A percentile compares a stretch with the other conserved stretches of the same genome.
Evolutionary conservation across 2,888 invertebrate genomes (phyloP).

Genomic region (Orthosia cruda): DNA sequence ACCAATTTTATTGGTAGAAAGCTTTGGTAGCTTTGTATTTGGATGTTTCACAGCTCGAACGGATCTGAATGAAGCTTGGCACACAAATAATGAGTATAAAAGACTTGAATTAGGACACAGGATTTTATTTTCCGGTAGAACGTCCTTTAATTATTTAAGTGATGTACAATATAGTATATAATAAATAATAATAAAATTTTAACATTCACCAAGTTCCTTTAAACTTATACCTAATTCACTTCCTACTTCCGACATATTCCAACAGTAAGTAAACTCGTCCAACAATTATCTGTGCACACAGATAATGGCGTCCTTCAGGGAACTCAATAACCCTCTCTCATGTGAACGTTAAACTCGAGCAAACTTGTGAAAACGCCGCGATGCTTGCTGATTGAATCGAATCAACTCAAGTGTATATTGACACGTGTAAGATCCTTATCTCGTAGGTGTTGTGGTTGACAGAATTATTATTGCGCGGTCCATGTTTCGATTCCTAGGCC

Average conservation of each 20-base stretch:
- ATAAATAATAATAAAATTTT: too few species aligned
- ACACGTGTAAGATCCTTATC: not conserved
- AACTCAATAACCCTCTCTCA: constrained; percentile 37
- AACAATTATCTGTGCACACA: constrained; percentile 10
- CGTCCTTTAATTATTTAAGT: too few species aligned
- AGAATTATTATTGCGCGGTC: too few species aligned
- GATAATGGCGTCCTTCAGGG: constrained; percentile 26
- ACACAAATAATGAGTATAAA: too few species aligned
- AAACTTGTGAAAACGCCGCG: constrained; percentile 36
- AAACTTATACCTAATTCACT: not conserved
- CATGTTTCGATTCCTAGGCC: not conserved
- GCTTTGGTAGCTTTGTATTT: too few species aligned
- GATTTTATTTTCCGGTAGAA: too few species aligned
- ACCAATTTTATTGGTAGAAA: too few species aligned
- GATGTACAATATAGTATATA: too few species aligned
- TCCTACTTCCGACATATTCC: not conserved
- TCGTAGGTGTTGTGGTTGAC: not conserved
- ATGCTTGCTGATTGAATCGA: constrained; percentile 30
- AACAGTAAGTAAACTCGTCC: constrained; percentile 6
- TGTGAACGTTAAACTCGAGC: constrained; percentile 39
- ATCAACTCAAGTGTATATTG: constrained; percentile 27
- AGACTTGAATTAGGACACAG: too few species aligned
- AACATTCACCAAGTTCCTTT: constrained; percentile 2
- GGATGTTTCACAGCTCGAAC: too few species aligned
- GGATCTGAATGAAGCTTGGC: too few species aligned